These are phyloP conservation scores for Oxygymnocypris stewartii DNA, from an alignment of 2,113 vertebrate genomes.

Conservation along the genomic window DNA sequence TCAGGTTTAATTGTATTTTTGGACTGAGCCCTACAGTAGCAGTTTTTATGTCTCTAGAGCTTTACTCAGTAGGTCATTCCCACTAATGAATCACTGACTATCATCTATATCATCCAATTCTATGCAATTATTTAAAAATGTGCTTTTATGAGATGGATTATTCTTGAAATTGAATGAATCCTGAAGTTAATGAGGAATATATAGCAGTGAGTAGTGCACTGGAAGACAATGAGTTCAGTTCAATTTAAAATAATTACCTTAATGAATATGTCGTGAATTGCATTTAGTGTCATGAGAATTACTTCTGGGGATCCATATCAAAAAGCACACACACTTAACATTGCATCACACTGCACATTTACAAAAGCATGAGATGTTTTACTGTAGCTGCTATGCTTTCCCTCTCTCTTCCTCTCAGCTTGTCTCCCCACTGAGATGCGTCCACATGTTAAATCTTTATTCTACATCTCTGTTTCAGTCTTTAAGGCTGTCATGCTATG, in stretches of 20 bases:
- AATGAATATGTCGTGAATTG: constrained; percentile 14
- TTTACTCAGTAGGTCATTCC: constrained; percentile 2
- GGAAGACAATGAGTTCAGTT: constrained; percentile 26
- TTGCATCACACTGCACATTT: neutral
- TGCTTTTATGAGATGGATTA: neutral
- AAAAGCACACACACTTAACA: neutral
- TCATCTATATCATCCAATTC: neutral
- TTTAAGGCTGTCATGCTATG: neutral
- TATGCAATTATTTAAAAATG: constrained; percentile 15
- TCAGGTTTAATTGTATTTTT: constrained; percentile 2
- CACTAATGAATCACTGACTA: neutral
- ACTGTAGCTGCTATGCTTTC: neutral
- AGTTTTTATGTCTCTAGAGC: neutral
- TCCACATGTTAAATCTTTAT: constrained; percentile 1
- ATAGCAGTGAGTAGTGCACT: neutral
- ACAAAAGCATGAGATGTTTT: neutral
- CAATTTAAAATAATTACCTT: constrained; percentile 28
- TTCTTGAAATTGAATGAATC: constrained; percentile 7
- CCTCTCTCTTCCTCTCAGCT: neutral
- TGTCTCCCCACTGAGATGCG: neutral
- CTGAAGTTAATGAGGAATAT: constrained; percentile 11
- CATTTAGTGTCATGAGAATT: constrained; percentile 1
- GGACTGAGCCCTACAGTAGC: neutral
- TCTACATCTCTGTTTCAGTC: neutral
- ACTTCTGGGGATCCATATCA: neutral